These are phyloP conservation scores for Nautilus pompilius DNA, from an alignment of 1,140 invertebrate species.

Conservation along the genomic window DNA sequence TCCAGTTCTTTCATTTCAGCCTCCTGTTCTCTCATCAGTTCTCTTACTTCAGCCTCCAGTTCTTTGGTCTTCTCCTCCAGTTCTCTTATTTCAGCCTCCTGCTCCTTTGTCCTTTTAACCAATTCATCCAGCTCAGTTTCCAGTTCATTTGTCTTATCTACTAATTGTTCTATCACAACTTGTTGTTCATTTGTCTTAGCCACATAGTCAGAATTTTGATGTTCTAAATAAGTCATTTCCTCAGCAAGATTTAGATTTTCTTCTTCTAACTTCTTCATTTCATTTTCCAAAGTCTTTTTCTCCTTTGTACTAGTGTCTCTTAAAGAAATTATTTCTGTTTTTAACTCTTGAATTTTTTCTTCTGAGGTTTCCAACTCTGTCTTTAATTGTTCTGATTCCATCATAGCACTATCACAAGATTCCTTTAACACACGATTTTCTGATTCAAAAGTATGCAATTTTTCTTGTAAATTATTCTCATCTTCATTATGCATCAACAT, in stretches of 20 bases:
- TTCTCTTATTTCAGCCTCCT: constrained; percentile 27
- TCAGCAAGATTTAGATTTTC: not conserved
- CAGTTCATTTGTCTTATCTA: not conserved
- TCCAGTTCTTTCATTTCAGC: not conserved
- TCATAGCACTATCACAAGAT: too few species aligned
- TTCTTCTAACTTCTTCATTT: not conserved
- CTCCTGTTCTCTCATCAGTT: not conserved
- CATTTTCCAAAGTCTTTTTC: not conserved
- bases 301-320: not conserved
- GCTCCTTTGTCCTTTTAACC: constrained; percentile 18
- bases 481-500: not conserved
- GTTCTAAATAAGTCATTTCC: not conserved
- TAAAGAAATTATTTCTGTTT: not conserved
- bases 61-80: constrained; percentile 13
- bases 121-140: constrained; percentile 10
- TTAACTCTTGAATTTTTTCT: not conserved
- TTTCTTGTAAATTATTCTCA: not conserved
- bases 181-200: not conserved
- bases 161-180: not conserved
- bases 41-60: constrained; percentile 7
- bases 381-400: too few species aligned
- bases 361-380: not conserved
- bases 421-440: too few species aligned
- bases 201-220: constrained; percentile 4
- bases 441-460: too few species aligned